Evolutionary conservation across 1,140 invertebrate species (phyloP).

Genomic region (Lamellibrachia luymesi): DNA sequence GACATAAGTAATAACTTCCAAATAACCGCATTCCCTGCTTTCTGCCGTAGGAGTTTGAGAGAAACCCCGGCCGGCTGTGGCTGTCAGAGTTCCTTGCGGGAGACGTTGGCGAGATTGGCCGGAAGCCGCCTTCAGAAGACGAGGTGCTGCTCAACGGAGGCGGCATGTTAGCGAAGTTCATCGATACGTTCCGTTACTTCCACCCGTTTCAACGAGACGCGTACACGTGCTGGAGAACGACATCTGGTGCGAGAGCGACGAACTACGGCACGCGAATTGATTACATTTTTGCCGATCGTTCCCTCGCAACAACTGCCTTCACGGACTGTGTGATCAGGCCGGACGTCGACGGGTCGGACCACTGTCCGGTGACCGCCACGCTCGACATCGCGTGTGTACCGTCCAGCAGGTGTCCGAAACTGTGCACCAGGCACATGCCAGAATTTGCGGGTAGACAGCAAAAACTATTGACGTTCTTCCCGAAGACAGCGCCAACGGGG

Average conservation of each 20-base stretch:
- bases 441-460: slow-evolving; percentile 62
- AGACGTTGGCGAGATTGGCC: slow-evolving; percentile 10
- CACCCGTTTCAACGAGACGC: slow-evolving; percentile 57
- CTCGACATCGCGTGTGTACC: slow-evolving; percentile 47
- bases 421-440: slow-evolving; percentile 60
- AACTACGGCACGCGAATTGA: slow-evolving; percentile 65
- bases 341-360: slow-evolving; percentile 64
- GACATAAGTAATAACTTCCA: neutral
- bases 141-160: neutral
- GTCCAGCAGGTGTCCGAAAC: slow-evolving; percentile 47
- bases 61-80: slow-evolving; percentile 53
- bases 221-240: slow-evolving; percentile 64
- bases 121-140: slow-evolving; percentile 28
- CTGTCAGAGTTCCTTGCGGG: slow-evolving; percentile 49
- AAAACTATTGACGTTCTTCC: slow-evolving; percentile 58
- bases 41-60: slow-evolving; percentile 44
- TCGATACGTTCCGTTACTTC: slow-evolving; percentile 62
- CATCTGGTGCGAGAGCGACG: slow-evolving; percentile 58
- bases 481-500: slow-evolving; percentile 25
- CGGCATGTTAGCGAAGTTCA: slow-evolving; percentile 39
- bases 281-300: slow-evolving; percentile 60
- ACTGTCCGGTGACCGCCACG: slow-evolving; percentile 61
- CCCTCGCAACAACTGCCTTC: slow-evolving; percentile 46
- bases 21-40: neutral
- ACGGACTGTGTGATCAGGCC: slow-evolving; percentile 53